Conservation (phyloP, 2,113 vertebrate species). For the Semnornis frantzii region DNA sequence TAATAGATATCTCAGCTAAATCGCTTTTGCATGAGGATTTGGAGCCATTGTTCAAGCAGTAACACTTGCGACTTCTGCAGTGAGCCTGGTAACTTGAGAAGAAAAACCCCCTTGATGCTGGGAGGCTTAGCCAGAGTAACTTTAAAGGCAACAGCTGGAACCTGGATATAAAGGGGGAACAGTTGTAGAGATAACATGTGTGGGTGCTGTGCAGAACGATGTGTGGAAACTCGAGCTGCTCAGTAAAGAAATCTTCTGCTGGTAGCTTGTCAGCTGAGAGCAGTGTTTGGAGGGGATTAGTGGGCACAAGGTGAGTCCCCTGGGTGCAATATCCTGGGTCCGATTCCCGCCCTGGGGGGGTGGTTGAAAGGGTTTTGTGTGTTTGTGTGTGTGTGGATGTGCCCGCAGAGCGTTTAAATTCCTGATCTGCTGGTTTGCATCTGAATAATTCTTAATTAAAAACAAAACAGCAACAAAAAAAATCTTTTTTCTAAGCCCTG, state of each 20-base stretch:
- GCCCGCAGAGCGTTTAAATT: background rate
- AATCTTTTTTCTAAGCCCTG: background rate
- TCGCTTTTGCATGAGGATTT: constrained; percentile 14
- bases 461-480: background rate
- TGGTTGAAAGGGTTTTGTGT: background rate
- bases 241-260: constrained; percentile 8
- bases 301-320: background rate
- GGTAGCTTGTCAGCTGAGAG: background rate
- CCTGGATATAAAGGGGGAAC: constrained; percentile 13
- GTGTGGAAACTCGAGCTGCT: constrained; percentile 12
- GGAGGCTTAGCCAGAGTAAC: background rate
- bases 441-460: background rate
- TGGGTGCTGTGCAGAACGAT: background rate
- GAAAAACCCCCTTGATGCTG: background rate
- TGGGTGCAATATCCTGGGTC: background rate
- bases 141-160: constrained; percentile 48
- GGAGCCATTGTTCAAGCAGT: background rate
- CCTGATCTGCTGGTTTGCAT: background rate
- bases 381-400: background rate
- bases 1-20: constrained; percentile 37
- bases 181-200: background rate
- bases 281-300: background rate
- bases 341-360: background rate
- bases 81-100: constrained; percentile 42
- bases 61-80: constrained; percentile 33